A percentile compares a stretch with the other conserved stretches of the same genome.
These are phyloP conservation scores for Gastrophryne carolinensis DNA, from an alignment of 2,797 vertebrate genomes.

Conservation along the genomic window DNA sequence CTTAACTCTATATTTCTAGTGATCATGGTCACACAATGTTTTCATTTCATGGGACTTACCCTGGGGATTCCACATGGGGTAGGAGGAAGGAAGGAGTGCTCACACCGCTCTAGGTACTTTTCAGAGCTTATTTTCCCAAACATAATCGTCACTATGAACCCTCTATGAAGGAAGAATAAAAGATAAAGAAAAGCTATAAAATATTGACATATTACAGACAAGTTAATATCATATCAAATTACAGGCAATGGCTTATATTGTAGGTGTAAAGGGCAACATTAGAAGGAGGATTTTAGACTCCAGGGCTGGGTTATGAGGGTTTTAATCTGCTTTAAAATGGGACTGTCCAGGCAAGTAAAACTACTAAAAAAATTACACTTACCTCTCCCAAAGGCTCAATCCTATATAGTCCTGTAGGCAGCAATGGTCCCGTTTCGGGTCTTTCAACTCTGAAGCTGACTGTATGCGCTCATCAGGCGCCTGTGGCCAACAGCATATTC, in stretches of 20 bases:
- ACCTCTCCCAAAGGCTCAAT: too few relatives aligned
- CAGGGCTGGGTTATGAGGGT: too few relatives aligned
- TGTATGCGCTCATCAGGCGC: too few relatives aligned
- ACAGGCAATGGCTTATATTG: background rate
- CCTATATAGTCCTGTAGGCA: too few relatives aligned
- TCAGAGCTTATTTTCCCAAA: conserved; percentile 98
- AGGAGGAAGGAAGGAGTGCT: conserved; percentile 90
- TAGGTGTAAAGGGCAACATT: background rate
- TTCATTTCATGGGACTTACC: conserved; percentile 67
- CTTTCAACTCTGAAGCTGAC: too few relatives aligned
- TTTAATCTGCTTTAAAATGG: too few relatives aligned
- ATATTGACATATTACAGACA: background rate
- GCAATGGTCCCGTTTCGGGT: too few relatives aligned
- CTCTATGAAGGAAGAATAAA: conserved; percentile 69
- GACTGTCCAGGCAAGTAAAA: background rate
- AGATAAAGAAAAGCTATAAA: background rate
- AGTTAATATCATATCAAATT: background rate
- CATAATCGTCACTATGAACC: conserved; percentile 90
- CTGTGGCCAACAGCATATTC: too few relatives aligned
- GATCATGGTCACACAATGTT: too few relatives aligned
- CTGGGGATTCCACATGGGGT: conserved; percentile 85
- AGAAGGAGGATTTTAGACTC: too few relatives aligned
- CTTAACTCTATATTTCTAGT: background rate
- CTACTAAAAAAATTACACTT: too few relatives aligned
- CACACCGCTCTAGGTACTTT: conserved; percentile 93